Evolutionary conservation across 2,797 vertebrate species (phyloP), one percentile per base, ranked within the genome.

Genomic region (Myripristis jacobus): DNA sequence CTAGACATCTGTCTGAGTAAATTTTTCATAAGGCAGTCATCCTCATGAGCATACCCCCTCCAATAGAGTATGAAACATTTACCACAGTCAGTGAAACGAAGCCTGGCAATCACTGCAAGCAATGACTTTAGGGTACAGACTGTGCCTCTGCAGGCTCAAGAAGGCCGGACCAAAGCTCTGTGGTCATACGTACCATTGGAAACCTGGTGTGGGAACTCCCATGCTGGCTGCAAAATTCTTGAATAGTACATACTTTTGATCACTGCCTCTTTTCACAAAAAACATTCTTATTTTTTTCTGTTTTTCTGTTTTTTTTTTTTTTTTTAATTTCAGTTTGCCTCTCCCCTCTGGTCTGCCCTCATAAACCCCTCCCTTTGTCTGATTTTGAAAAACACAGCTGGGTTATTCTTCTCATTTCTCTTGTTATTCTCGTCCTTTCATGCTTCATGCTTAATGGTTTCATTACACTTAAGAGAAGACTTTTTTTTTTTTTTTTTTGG

Each of bases 1-100:
- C 73, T 68, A 87, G 86, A 92, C 92, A 93, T 93, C 91, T 93
- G 92, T 85, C 64, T 13, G 60, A 66, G 90, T 94, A 50, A 72
- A 92, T 93, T 68, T 93, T 92, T 92, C 72, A 92, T 91, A 63
- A 79, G 61, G 81, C 83, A 68, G 83, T 74, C 64, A 65, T 85
- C 77, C 81, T 85, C 69, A 53, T 81, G 86, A 85, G 86, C 66
- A 75, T 63, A 81, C 51, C 60, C 76, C 68, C 85, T 82, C 76
- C 70, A 85, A 84, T 78, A 80, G 52, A 48, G 62, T 77, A 80
- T 90, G 80, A 92, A 91, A 89, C 77, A 90, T 88, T 90, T 90
- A 91, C 78, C 53, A 81, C 81, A 83, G 72, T 82, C 75, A 83
- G 80, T 70, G 72, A 84, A 89, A 88, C 75, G 71, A 90, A 83